These are phyloP conservation scores for Eretmocerus hayati DNA, from an alignment of 2,888 invertebrate genomes.

Conservation along the genomic window DNA sequence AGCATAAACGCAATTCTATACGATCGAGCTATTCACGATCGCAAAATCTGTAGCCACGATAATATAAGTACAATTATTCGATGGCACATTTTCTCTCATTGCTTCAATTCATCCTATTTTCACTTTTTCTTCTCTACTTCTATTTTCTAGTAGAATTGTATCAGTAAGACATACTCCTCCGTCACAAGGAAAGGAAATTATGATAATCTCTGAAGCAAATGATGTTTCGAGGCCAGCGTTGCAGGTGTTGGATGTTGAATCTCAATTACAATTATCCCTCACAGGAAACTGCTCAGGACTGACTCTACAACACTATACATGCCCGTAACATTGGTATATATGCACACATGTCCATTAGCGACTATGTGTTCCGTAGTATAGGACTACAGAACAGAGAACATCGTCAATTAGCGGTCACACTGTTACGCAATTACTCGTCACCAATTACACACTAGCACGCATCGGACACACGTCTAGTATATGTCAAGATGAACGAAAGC, in stretches of 20 bases:
- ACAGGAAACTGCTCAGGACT: neutral
- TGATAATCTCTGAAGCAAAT: slow-evolving; percentile 1
- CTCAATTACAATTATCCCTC: neutral
- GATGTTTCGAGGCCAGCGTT: slow-evolving; percentile 8
- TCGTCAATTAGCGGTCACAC: slow-evolving; percentile 19
- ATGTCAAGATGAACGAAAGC: too few species aligned
- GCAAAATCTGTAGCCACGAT: too few species aligned
- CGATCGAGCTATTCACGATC: too few species aligned
- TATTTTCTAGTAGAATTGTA: too few species aligned
- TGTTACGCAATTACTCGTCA: slow-evolving; percentile 18
- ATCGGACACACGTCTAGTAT: neutral
- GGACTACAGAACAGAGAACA: too few species aligned
- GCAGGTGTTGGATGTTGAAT: neutral
- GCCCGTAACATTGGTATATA: neutral
- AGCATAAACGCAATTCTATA: too few species aligned
- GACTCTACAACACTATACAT: neutral
- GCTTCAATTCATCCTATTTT: neutral
- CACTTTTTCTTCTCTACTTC: neutral
- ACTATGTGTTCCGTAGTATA: too few species aligned
- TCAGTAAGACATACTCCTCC: too few species aligned
- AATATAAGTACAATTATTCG: too few species aligned
- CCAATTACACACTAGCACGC: neutral
- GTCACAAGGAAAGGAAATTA: too few species aligned
- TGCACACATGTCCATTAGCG: neutral
- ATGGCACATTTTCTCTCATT: too few species aligned